Base-by-base conservation (phyloP, 1,140 invertebrate genomes). In the Brachionus sp. region DNA sequence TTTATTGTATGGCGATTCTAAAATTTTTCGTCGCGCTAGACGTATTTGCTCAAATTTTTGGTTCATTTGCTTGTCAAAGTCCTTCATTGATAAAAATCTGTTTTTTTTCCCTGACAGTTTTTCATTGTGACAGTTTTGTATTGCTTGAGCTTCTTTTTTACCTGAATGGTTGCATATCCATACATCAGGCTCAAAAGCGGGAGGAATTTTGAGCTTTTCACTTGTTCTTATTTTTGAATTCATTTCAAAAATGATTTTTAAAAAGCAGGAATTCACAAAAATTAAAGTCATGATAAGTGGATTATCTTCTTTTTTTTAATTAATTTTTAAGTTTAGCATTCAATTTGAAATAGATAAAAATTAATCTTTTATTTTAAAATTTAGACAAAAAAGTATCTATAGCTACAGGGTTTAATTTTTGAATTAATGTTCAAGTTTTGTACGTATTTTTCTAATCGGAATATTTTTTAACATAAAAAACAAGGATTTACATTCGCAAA, bases 101-200 rank as follows among this genome's bases (percentile, higher is more conserved):
- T 10, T 10, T 29, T 75, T 50, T 70, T 12, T 70, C 5, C 2
- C 7, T 3, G 16, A 5, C 5, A n/a, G 5, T n/a, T 37, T 37
- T 37, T 42, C 50, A 57, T 5, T 53, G 29, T 3, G 6, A 13
- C 33, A 4, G 12, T 42, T n/a, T 37, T 5, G 5, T 33, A 4
- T 70, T 3, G 1, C 7, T 37, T 16, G 29, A 37, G n/a, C 25
- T 2, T 1, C 2, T 75, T 25, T 44, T 29, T 46, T 75, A 9
- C 25, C 46, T 5, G 70, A 46, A 46, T 75, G 70, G n/a, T 75
- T 75, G 29, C 70, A 75, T 25, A 75, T 25, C 70, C 70, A 75
- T 19, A 23, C 19, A 75, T 75, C 70, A 9, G 70, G 70, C 44
- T 44, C 42, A 42, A 75, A 75, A 46, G 70, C 70, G 1, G 70